These are phyloP conservation scores for Rhopalosiphum padi DNA, from an alignment of 1,140 invertebrate species.

Conservation along the genomic window DNA sequence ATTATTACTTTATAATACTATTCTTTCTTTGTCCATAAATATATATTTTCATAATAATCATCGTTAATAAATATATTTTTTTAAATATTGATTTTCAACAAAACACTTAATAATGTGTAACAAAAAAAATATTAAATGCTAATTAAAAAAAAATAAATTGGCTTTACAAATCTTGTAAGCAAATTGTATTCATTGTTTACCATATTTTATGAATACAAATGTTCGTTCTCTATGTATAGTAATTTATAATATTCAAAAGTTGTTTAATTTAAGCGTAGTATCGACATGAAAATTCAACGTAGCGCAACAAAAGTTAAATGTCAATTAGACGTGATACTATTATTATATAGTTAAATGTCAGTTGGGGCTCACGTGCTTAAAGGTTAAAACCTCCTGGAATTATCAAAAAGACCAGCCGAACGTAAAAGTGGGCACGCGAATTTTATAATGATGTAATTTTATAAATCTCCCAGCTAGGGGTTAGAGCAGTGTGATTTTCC, in stretches of 20 bases:
- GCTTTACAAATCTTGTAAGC: too few relatives aligned
- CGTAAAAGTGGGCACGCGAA: not conserved
- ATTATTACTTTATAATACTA: not conserved
- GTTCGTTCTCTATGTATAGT: not conserved
- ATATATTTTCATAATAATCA: not conserved
- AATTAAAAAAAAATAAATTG: not conserved
- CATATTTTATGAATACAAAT: not conserved
- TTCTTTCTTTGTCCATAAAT: not conserved
- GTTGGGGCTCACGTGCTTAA: not conserved
- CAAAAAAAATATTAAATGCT: not conserved
- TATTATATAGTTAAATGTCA: constrained; percentile 40
- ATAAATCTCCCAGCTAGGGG: not conserved
- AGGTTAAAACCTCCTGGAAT: constrained; percentile 15
- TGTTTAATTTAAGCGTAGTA: not conserved
- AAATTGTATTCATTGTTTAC: not conserved
- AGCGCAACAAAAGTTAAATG: constrained; percentile 10
- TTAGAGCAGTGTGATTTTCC: not conserved
- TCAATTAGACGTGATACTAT: constrained; percentile 43
- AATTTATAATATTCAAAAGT: not conserved
- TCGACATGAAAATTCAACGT: not conserved
- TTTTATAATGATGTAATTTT: not conserved
- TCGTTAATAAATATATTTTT: not conserved
- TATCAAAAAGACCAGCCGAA: not conserved
- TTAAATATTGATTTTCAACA: not conserved
- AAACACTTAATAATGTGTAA: not conserved